Percentiles rank a stretch among this genome's conserved stretches.
Conservation (phyloP, 1,140 invertebrate genomes). For the Aethina tumida region DNA sequence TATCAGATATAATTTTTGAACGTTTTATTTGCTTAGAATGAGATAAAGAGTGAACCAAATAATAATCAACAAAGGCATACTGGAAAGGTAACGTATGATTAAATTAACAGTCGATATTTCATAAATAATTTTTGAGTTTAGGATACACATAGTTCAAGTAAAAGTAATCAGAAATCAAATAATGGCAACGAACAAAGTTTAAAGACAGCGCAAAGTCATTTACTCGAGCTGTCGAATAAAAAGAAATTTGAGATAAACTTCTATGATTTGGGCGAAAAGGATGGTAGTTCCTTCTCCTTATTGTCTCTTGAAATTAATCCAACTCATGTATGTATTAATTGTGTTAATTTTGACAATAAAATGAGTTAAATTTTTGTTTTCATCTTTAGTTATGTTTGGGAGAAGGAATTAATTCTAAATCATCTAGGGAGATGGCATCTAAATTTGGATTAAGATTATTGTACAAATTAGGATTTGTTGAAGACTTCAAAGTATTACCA, state of each 20-base stretch:
- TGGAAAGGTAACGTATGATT: too few relatives aligned
- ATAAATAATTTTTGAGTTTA: too few relatives aligned
- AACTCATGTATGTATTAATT: neutral
- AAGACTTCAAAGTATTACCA: conserved; percentile 6
- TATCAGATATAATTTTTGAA: neutral
- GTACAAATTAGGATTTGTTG: conserved; percentile 19
- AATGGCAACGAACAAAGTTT: too few relatives aligned
- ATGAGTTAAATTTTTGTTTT: neutral
- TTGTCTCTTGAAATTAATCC: neutral
- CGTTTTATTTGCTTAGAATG: conserved; percentile 1
- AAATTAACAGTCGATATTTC: too few relatives aligned
- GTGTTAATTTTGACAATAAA: conserved; percentile 1
- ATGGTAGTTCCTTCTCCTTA: conserved; percentile 3
- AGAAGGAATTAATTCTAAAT: conserved; percentile 14
- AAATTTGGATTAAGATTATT: conserved; percentile 20
- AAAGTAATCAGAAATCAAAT: too few relatives aligned
- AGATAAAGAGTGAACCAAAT: conserved; percentile 10
- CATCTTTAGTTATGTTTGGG: conserved; percentile 25
- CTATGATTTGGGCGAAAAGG: conserved; percentile 17
- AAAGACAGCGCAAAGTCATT: too few relatives aligned
- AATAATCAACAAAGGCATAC: too few relatives aligned
- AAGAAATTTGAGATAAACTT: too few relatives aligned
- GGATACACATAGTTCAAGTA: too few relatives aligned
- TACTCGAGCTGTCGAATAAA: too few relatives aligned
- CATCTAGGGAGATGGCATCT: conserved; percentile 19